Evolutionary conservation across 2,113 vertebrate genomes (phyloP).

Genomic region (Cavia aperea): DNA sequence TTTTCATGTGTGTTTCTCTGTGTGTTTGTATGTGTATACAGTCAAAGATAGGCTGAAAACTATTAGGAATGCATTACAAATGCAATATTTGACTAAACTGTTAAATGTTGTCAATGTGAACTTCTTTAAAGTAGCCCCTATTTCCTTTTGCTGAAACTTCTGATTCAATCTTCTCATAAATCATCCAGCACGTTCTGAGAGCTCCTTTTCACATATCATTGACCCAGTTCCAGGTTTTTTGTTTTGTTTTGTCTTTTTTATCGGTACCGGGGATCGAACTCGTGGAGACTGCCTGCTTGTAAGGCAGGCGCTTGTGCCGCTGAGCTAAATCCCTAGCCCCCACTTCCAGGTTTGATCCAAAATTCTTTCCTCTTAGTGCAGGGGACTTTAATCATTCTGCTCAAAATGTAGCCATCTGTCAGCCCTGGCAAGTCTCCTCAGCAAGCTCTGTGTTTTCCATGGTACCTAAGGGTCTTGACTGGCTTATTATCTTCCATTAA

Average conservation of each 20-base stretch:
- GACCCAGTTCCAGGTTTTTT: background rate
- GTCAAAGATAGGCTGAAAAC: background rate
- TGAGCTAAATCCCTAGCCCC: background rate
- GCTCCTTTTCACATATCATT: accelerated
- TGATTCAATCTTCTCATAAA: background rate
- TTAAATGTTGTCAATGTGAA: background rate
- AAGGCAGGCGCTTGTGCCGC: no score
- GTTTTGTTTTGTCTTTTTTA: no score
- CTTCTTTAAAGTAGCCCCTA: accelerated
- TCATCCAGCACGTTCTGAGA: background rate
- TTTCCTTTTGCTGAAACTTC: background rate
- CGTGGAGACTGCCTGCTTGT: no score
- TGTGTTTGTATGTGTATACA: background rate
- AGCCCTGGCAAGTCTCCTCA: background rate
- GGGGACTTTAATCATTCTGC: background rate
- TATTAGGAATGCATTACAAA: background rate
- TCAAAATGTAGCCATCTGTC: background rate
- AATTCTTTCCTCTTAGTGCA: accelerated
- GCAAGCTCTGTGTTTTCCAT: background rate
- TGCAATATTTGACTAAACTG: no score
- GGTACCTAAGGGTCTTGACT: background rate
- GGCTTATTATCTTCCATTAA: accelerated
- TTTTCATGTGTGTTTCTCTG: background rate
- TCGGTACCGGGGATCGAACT: no score
- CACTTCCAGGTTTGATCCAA: background rate